Percentiles rank a stretch among this genome's conserved stretches.
phyloP scores from a whole-genome alignment of 2,888 invertebrate genomes.

The Lordiphosa andalusiaca region DNA sequence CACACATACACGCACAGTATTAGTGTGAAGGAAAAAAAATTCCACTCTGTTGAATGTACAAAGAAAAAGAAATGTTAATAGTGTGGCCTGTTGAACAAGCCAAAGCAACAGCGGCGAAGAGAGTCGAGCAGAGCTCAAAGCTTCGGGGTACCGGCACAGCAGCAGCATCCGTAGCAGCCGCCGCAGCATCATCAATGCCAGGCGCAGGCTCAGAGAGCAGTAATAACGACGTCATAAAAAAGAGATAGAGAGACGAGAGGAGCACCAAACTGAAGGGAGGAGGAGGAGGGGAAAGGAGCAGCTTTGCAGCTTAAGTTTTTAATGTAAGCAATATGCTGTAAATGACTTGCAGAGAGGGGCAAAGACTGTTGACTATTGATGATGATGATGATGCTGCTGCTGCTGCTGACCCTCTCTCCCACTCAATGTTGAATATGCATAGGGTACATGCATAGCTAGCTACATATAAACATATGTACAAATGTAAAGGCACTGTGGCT shows the following conservation, averaged over 20 bases:
- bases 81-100: slow-evolving; percentile 74
- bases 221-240: slow-evolving; percentile 29
- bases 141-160: slow-evolving; percentile 25
- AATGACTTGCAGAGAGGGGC: slow-evolving; percentile 16
- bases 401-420: slow-evolving; percentile 1
- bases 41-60: slow-evolving; percentile 60
- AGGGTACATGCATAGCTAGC: slow-evolving; percentile 23
- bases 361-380: slow-evolving; percentile 20
- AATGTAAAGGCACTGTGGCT: slow-evolving; percentile 14
- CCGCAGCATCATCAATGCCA: slow-evolving; percentile 16
- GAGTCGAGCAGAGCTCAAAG: slow-evolving; percentile 5
- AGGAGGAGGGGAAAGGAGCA: not conserved
- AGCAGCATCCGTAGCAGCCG: slow-evolving; percentile 12
- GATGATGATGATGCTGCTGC: slow-evolving; percentile 1
- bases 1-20: not conserved
- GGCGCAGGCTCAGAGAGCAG: slow-evolving; percentile 25
- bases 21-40: slow-evolving; percentile 34
- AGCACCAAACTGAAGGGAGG: not conserved
- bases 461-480: slow-evolving; percentile 10
- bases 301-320: slow-evolving; percentile 46
- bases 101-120: slow-evolving; percentile 36
- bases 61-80: slow-evolving; percentile 52
- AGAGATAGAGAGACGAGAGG: slow-evolving; percentile 3
- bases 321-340: slow-evolving; percentile 46
- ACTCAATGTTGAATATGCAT: slow-evolving; percentile 19